Conservation (phyloP, 1,140 invertebrate genomes). For the Procambarus virginalis region DNA sequence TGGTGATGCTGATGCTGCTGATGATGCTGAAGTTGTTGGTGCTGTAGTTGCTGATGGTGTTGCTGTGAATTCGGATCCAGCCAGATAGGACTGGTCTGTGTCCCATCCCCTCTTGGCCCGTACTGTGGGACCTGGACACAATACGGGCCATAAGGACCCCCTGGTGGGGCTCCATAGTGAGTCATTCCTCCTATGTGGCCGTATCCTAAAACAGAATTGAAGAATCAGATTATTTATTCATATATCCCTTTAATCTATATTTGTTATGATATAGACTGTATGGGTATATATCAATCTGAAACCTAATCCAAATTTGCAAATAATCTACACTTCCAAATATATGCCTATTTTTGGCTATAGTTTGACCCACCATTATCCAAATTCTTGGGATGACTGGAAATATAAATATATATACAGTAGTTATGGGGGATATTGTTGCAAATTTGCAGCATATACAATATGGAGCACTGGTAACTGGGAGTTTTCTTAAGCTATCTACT, state of each 20-base stretch:
- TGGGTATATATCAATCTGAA: not conserved
- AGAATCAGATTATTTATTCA: not conserved
- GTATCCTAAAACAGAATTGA: constrained; percentile 22
- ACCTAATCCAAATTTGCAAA: too few species aligned
- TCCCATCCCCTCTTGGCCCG: constrained; percentile 45
- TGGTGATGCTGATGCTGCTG: constrained; percentile 35
- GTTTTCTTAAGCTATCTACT: too few species aligned
- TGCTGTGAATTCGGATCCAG: constrained; percentile 42
- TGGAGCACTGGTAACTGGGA: too few species aligned
- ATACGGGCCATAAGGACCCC: constrained; percentile 49
- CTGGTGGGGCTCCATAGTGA: constrained; percentile 39
- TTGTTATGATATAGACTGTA: not conserved
- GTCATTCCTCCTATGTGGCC: constrained; percentile 47
- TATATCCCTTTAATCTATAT: too few species aligned
- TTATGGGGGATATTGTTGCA: too few species aligned
- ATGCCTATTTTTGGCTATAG: too few species aligned
- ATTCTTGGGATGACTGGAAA: too few species aligned
- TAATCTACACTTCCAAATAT: too few species aligned
- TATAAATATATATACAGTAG: too few species aligned
- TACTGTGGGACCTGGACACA: constrained; percentile 62
- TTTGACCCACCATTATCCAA: too few species aligned
- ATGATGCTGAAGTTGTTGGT: constrained; percentile 14
- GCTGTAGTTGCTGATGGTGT: constrained; percentile 29
- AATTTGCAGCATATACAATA: too few species aligned
- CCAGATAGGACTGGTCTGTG: constrained; percentile 46